Evolutionary conservation across 2,888 invertebrate genomes (phyloP).

Genomic region (Phortica okadai): DNA sequence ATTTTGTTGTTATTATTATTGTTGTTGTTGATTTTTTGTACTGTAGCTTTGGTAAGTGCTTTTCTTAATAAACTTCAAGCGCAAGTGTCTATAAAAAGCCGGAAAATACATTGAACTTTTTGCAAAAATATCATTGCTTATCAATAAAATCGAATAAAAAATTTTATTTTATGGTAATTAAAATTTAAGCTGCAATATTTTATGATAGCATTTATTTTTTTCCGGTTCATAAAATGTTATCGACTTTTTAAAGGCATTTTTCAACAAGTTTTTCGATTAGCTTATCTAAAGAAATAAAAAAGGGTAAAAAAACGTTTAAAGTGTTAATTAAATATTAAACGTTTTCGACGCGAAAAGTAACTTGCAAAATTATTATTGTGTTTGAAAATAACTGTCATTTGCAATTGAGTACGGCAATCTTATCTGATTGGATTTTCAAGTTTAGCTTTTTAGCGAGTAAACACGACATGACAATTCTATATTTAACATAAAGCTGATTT

Average conservation of each 20-base stretch:
- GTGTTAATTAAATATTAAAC: neutral
- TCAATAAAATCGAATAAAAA: too few relatives aligned
- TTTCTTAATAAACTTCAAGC: neutral
- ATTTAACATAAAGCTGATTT: too few relatives aligned
- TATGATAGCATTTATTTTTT: neutral
- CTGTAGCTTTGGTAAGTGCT: neutral
- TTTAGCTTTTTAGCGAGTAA: too few relatives aligned
- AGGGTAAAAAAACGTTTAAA: neutral
- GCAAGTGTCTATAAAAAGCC: too few relatives aligned
- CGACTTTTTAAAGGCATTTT: neutral
- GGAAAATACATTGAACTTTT: too few relatives aligned
- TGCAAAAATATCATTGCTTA: too few relatives aligned
- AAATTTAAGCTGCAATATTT: neutral
- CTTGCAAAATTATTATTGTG: neutral
- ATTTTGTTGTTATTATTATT: neutral
- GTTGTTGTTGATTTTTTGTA: neutral
- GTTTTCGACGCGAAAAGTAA: neutral
- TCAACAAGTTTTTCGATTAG: neutral
- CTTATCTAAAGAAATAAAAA: neutral
- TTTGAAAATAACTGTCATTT: too few relatives aligned
- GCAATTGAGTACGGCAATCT: too few relatives aligned
- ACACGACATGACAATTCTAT: too few relatives aligned
- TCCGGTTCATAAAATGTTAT: neutral
- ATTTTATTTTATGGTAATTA: too few relatives aligned
- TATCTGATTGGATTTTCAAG: too few relatives aligned